These are phyloP conservation scores for Platysteira castanea DNA, from an alignment of 2,113 vertebrate species.

Conservation along the genomic window DNA sequence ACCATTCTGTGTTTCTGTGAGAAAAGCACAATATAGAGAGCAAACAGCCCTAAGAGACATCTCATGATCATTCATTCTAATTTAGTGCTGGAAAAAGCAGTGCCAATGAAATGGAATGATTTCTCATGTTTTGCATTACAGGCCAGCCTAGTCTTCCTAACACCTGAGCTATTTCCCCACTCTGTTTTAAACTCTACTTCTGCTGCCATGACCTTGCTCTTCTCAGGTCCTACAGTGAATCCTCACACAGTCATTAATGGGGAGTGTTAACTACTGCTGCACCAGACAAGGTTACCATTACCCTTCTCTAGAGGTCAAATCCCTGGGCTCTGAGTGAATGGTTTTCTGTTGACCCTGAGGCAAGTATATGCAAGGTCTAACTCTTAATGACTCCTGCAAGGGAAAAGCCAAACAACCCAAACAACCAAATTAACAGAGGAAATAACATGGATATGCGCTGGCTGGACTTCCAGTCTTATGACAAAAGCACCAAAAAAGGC, in stretches of 20 bases:
- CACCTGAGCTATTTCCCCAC: background rate
- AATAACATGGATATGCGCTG: background rate
- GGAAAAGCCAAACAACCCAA: slow-evolving; percentile 3
- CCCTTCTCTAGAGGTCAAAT: background rate
- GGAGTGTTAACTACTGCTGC: background rate
- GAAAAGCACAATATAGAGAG: background rate
- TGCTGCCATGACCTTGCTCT: background rate
- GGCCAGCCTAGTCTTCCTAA: background rate
- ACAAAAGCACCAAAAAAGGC: background rate
- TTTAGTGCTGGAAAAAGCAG: background rate
- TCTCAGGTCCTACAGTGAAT: background rate
- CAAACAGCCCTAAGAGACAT: background rate
- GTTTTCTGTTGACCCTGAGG: background rate
- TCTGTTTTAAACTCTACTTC: background rate
- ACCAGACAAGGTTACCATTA: background rate
- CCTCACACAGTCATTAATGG: background rate
- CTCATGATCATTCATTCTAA: background rate
- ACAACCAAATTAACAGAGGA: background rate
- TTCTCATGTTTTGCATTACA: background rate
- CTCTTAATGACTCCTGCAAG: background rate
- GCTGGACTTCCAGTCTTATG: background rate
- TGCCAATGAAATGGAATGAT: background rate
- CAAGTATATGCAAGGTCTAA: background rate
- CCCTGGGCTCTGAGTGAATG: background rate
- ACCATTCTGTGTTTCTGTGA: background rate